Evolutionary conservation across 2,797 vertebrate species (phyloP), one percentile per base, ranked within the genome.

Genomic region (Hafferia zeledoni): DNA sequence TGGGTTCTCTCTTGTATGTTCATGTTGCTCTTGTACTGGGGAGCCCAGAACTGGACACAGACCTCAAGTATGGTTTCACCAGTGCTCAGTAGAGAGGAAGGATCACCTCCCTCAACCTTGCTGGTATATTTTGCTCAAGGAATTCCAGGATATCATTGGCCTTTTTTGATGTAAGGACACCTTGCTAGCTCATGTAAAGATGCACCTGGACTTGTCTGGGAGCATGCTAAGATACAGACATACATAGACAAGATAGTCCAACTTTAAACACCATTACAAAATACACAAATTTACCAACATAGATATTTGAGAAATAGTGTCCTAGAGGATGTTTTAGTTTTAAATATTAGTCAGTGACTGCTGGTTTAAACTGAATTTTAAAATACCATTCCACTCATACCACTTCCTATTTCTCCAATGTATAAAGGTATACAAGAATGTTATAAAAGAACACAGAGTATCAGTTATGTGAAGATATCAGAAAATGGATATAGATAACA

Each of bases 81-180:
- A 61, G 24, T 10, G 14, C 22, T 1, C 1, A 59, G 4, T 4
- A 72, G 31, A 25, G 4, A 9, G 9, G 10, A 64, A n/a, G 17
- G 33, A 44, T 13, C 35, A 18, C 18, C 5, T 35, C 7, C 5
- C 5, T 39, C 8, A 8, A 33, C 9, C 19, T 53, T 53, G 10
- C 22, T 70, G 13, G 24, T 22, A 50, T 30, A 35, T 2, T 52
- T 70, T 44, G 5, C 3, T 15, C 31, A 35, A 5, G 30, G 39
- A 59, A 49, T 11, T 3, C 8, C 49, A n/a, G 28, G 25, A 46
- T 8, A 55, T 11, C 19, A 4, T 0, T 25, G 0, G 4, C 9
- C 2, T 6, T 6, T 23, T 44, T 35, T 41, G n/a, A 55, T 0
- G 0, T 6, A 50, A 64, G 2, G 23, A 2, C 12, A 35, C 18